Percentiles rank a stretch among this genome's conserved stretches.
Evolutionary conservation across 2,797 vertebrate species (phyloP).

Genomic region (Aratinga solstitialis): DNA sequence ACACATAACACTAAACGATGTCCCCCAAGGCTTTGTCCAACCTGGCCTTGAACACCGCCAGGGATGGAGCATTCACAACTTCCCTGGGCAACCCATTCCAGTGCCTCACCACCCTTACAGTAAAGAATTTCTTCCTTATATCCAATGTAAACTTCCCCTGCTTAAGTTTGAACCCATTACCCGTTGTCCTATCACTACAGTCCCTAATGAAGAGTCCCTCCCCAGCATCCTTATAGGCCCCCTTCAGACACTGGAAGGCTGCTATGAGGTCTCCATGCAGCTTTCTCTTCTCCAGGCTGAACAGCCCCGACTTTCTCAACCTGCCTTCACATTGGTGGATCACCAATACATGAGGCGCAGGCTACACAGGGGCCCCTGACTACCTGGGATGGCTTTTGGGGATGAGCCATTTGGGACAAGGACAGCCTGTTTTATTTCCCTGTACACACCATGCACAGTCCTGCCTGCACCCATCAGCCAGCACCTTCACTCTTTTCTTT

Average conservation of each 20-base stretch:
- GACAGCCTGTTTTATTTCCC: neutral
- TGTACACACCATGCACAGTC: neutral
- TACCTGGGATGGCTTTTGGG: fast-evolving
- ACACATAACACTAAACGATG: no score
- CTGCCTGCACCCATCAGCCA: neutral
- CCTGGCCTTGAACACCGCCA: no score
- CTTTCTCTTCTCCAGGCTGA: neutral
- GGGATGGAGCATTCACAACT: no score
- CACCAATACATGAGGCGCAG: neutral
- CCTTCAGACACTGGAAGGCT: neutral
- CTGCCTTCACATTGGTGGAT: neutral
- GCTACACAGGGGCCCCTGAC: neutral
- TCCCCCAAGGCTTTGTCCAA: no score
- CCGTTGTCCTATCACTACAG: no score
- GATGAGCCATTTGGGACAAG: neutral
- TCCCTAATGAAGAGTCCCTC: no score
- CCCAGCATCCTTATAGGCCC: no score
- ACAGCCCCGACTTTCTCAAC: neutral
- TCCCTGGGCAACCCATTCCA: no score
- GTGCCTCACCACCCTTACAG: no score
- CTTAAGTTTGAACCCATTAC: no score
- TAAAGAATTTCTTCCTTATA: no score
- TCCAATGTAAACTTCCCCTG: no score
- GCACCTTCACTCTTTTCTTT: neutral
- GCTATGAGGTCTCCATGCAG: neutral